Evolutionary conservation across 2,113 vertebrate genomes (phyloP), one percentile per base, ranked within the genome.

Genomic region (Oryzias javanicus): DNA sequence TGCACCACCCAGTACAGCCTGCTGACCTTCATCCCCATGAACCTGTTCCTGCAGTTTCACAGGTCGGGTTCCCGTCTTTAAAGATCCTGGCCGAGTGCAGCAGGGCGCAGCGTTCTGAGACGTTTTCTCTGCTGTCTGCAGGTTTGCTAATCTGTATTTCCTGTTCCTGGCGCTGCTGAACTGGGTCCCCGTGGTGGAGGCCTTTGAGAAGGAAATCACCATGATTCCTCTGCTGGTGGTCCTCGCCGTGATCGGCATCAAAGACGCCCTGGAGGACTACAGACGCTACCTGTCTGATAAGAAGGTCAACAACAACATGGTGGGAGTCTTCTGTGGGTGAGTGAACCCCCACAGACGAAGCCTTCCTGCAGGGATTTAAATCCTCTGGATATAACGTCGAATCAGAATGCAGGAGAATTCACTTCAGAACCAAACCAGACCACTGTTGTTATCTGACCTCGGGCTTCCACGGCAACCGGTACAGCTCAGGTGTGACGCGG

Each of bases 31-130:
- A 91, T 99, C 81, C 97, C 97, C 49, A 93, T 91, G 85, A 99
- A 99, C 86, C 89, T 99, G 42, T 98, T 97, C 82, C 94, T 98
- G 85, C 97, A 99, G 49, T 99, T 99, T 88, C 95, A 96, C 91
- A 98, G 96, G 97, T 98, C 35, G 66, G 72, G 48, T 4, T 19
- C 49, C 42, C 4, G 15, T 4, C 15, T 44, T 35, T 10, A 3
- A 35, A 27, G 12, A 35, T 12, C 10, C 35, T 3, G 2, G 10
- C 35, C 3, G 35, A 35, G 35, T 10, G 12, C 12, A 35, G 8
- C 35, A 35, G 12, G 12, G 10, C 35, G 35, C 35, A 3, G 35
- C 35, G 10, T 12, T 6, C 17, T 46, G 17, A 17, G 44, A 17
- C 17, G 17, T 5, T 46, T n/a, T 3, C 8, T 8, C 16, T 42